phyloP scores from a whole-genome alignment of 53 echinoderm and acorn worm genomes.

The Echinometra lucunter region DNA sequence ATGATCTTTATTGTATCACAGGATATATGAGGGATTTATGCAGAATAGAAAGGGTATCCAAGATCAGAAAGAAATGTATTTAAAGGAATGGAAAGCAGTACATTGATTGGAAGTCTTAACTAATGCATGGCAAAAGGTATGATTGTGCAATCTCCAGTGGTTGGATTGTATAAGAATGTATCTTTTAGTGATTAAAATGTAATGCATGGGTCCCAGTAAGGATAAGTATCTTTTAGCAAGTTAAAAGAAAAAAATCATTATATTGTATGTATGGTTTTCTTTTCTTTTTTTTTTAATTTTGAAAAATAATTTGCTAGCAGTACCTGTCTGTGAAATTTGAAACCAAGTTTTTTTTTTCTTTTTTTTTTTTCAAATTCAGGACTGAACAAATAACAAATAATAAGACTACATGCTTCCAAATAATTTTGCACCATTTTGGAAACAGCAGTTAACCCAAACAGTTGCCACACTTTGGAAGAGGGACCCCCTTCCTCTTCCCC shows the following conservation, averaged over 20 bases:
- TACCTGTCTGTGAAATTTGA: background rate
- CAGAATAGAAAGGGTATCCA: background rate
- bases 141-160: background rate
- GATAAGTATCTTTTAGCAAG: no score
- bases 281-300: no score
- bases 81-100: background rate
- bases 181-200: no score
- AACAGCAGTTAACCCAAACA: background rate
- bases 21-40: background rate
- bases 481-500: background rate
- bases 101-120: background rate
- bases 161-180: no score
- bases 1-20: no score
- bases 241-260: no score
- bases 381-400: background rate
- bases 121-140: background rate
- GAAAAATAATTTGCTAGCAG: no score
- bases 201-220: no score
- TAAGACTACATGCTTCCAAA: background rate
- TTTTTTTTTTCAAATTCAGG: no score
- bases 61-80: background rate
- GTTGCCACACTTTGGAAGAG: background rate
- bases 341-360: background rate
- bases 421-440: background rate
- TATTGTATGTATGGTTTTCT: no score